Percentiles rank a stretch among this genome's conserved stretches.
These are phyloP conservation scores for Lepidonotus clava DNA, from an alignment of 2,888 invertebrate species.

Conservation along the genomic window DNA sequence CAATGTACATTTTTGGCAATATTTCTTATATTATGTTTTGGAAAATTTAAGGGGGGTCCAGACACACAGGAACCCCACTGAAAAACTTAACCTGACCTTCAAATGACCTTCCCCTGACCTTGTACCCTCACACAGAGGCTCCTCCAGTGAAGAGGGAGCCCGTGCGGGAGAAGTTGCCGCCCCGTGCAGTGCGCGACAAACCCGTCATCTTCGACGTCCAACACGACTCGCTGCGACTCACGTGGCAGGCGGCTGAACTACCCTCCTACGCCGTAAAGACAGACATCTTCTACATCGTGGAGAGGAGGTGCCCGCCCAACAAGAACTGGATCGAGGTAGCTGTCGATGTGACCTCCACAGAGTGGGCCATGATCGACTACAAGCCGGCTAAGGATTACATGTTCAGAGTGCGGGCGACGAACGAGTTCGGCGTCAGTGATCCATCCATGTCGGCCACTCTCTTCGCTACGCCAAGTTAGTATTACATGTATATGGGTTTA, in stretches of 20 bases:
- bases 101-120: not conserved
- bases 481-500: not conserved
- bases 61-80: no score
- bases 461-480: constrained; percentile 67
- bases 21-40: no score
- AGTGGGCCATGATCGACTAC: constrained; percentile 80
- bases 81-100: no score
- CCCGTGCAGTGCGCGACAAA: constrained; percentile 62
- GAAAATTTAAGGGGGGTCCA: no score
- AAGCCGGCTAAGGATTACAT: constrained; percentile 97
- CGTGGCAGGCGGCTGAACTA: constrained; percentile 96
- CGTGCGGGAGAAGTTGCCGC: constrained; percentile 61
- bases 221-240: constrained; percentile 92
- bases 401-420: constrained; percentile 96
- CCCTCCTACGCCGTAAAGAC: constrained; percentile 87
- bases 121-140: not conserved
- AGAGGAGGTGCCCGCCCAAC: constrained; percentile 85
- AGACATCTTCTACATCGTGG: constrained; percentile 96
- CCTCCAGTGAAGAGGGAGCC: constrained; percentile 53
- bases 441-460: constrained; percentile 91
- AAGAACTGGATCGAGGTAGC: constrained; percentile 76
- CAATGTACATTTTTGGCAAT: no score
- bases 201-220: constrained; percentile 62
- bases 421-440: constrained; percentile 97
- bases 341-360: constrained; percentile 69